These are phyloP conservation scores for Melanostoma mellinum DNA, from an alignment of 2,888 invertebrate genomes.

Conservation along the genomic window DNA sequence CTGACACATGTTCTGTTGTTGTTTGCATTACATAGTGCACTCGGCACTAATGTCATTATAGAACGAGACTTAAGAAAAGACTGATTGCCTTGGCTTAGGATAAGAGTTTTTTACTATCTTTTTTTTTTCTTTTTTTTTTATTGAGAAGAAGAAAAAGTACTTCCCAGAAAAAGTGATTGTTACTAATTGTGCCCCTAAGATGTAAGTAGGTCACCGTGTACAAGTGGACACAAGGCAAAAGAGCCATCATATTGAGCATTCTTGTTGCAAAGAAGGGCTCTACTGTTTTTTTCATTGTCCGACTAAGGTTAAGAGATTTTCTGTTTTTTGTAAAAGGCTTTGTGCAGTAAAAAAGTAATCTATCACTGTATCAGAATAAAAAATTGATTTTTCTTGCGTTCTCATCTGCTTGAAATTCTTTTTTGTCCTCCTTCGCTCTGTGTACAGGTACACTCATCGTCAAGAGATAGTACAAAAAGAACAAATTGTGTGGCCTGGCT, in stretches of 20 bases:
- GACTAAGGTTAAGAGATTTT: conserved; percentile 29
- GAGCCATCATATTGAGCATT: conserved; percentile 34
- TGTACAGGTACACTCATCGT: not conserved
- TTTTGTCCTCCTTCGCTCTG: not conserved
- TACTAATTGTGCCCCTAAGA: conserved; percentile 53
- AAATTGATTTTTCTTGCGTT: conserved; percentile 41
- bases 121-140: not conserved
- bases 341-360: conserved; percentile 48
- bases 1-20: conserved; percentile 38
- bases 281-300: conserved; percentile 34
- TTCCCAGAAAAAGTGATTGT: conserved; percentile 18
- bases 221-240: conserved; percentile 52
- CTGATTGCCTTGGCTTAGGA: conserved; percentile 61
- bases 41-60: conserved; percentile 53
- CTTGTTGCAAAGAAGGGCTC: conserved; percentile 8
- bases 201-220: conserved; percentile 53
- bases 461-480: not conserved
- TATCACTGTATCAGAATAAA: conserved; percentile 29
- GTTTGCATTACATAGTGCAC: conserved; percentile 60
- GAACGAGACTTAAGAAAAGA: conserved; percentile 33
- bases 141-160: not conserved
- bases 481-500: not conserved
- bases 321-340: conserved; percentile 4
- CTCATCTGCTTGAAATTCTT: conserved; percentile 15
- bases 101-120: conserved; percentile 7